Percentiles rank a stretch among this genome's conserved stretches.
phyloP scores from a whole-genome alignment of 2,888 invertebrate species.

The Ophioninae sp. region DNA sequence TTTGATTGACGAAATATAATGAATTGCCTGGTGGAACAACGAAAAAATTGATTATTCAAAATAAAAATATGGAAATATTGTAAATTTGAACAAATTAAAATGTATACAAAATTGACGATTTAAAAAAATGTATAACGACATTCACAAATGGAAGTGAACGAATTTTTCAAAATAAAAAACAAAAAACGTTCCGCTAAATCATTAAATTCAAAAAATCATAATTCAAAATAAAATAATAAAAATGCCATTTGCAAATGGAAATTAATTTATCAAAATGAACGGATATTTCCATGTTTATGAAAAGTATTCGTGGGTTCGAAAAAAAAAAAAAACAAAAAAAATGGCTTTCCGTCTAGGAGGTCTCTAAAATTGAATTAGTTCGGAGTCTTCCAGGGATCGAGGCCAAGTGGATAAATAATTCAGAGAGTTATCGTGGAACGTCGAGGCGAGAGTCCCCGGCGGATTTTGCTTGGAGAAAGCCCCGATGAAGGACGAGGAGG shows the following conservation, averaged over 20 bases:
- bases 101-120: no score
- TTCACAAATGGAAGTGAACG: no score
- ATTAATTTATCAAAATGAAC: neutral
- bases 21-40: no score
- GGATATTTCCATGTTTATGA: neutral
- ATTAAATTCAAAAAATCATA: neutral
- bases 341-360: neutral
- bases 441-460: neutral
- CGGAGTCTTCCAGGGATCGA: neutral
- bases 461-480: neutral
- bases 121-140: no score
- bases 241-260: neutral
- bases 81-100: no score
- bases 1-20: no score
- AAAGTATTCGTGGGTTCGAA: neutral
- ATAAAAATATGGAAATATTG: no score
- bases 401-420: constrained; percentile 1
- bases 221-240: neutral
- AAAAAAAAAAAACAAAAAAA: neutral
- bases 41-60: no score
- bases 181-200: no score
- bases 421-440: neutral
- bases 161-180: no score
- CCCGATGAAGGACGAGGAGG: neutral
- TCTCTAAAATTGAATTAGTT: neutral